These are phyloP conservation scores for Kryptopterus vitreolus DNA, from an alignment of 2,797 vertebrate genomes.

Conservation along the genomic window DNA sequence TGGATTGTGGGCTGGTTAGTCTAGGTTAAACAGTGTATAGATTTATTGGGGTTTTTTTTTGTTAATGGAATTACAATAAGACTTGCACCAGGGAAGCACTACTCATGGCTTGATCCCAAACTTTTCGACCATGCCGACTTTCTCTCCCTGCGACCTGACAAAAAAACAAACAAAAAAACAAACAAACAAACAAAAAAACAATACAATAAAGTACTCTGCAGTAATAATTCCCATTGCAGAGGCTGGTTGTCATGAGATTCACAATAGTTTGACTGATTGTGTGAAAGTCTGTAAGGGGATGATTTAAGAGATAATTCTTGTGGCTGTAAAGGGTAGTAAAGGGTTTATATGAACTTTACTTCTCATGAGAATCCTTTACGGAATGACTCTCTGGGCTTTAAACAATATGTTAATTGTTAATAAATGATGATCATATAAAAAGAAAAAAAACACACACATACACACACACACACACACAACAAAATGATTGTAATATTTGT, in stretches of 20 bases:
- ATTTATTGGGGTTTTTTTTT: conserved; percentile 28
- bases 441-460: conserved; percentile 70
- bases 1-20: conserved; percentile 63
- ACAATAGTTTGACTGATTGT: conserved; percentile 59
- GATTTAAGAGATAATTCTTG: conserved; percentile 27
- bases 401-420: conserved; percentile 76
- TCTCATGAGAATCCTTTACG: conserved; percentile 69
- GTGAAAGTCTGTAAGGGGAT: conserved; percentile 48
- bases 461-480: too few relatives aligned
- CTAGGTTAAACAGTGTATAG: conserved; percentile 45
- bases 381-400: conserved; percentile 77
- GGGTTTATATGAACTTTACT: conserved; percentile 54
- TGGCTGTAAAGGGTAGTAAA: conserved; percentile 37
- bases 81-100: conserved; percentile 62
- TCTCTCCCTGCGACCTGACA: conserved; percentile 54
- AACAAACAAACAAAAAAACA: conserved; percentile 26
- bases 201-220: conserved; percentile 52
- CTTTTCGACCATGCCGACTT: conserved; percentile 53
- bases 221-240: conserved; percentile 62
- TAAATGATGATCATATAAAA: conserved; percentile 70
- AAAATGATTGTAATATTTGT: conserved; percentile 88
- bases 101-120: conserved; percentile 59
- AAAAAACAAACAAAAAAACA: conserved; percentile 23
- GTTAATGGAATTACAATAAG: conserved; percentile 45
- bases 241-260: conserved; percentile 56